Evolutionary conservation across 2,113 vertebrate species (phyloP).

Genomic region (Balaeniceps rex): DNA sequence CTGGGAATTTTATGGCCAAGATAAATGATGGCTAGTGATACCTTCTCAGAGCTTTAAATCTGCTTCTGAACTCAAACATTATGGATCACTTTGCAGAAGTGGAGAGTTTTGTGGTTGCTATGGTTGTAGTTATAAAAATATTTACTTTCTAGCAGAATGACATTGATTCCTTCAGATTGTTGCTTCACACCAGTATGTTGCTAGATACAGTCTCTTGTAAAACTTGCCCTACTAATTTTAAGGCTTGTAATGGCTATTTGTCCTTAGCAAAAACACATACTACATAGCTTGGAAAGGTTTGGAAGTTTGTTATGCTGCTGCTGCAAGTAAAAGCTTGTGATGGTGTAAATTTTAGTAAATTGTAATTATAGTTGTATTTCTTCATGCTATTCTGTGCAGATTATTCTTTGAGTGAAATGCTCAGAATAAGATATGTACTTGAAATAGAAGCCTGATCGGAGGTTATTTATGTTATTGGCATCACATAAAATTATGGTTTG

Average conservation of each 20-base stretch:
- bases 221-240: neutral
- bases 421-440: neutral
- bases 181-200: neutral
- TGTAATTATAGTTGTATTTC: neutral
- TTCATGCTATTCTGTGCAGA: neutral
- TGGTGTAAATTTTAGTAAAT: neutral
- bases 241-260: neutral
- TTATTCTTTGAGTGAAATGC: neutral
- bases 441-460: neutral
- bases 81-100: neutral
- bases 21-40: slow-evolving; percentile 5
- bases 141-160: slow-evolving; percentile 2
- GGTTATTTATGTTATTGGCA: neutral
- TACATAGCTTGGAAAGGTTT: neutral
- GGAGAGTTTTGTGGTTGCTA: slow-evolving; percentile 34
- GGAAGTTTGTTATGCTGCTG: neutral
- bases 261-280: neutral
- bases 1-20: neutral
- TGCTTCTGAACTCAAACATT: neutral
- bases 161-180: neutral
- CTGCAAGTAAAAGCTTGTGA: neutral
- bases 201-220: neutral
- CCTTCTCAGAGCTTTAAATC: slow-evolving; percentile 12
- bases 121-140: slow-evolving; percentile 36
- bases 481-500: neutral